Percentiles rank a stretch among this genome's conserved stretches.
Conservation (phyloP, 2,888 invertebrate genomes). For the Notodonta ziczac region DNA sequence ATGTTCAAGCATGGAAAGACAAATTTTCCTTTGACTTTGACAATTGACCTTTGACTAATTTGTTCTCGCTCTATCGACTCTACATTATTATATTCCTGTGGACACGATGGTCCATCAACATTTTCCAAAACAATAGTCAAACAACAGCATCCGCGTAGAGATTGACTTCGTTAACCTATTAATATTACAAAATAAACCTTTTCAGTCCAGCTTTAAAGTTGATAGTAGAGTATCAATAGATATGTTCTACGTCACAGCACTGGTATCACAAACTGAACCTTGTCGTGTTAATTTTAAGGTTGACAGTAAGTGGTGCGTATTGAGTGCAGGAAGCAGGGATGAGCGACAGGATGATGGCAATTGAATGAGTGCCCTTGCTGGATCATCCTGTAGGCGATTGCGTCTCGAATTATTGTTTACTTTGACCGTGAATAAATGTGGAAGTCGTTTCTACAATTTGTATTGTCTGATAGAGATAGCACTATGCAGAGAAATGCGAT, state of each 20-base stretch:
- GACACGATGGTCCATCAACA: neutral
- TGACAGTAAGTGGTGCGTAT: conserved; percentile 9
- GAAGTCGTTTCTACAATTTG: too few species aligned
- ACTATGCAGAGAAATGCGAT: too few species aligned
- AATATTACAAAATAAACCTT: conserved; percentile 37
- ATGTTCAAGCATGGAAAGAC: too few species aligned
- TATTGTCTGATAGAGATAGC: too few species aligned
- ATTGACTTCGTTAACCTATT: conserved; percentile 37
- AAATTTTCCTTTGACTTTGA: too few species aligned
- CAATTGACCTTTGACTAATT: too few species aligned
- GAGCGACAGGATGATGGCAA: conserved; percentile 71
- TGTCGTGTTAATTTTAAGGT: conserved; percentile 34
- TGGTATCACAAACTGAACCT: conserved; percentile 33
- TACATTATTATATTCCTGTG: neutral
- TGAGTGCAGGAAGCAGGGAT: conserved; percentile 59
- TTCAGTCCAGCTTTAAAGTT: conserved; percentile 29
- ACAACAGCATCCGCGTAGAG: conserved; percentile 42
- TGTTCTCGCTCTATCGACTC: too few species aligned
- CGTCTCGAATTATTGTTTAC: conserved; percentile 30
- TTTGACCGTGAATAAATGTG: conserved; percentile 24
- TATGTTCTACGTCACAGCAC: neutral
- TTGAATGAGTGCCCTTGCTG: conserved; percentile 75
- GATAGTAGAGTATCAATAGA: conserved; percentile 4
- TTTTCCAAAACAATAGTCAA: conserved; percentile 22
- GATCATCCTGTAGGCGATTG: conserved; percentile 61